Conservation (phyloP, 1,140 invertebrate genomes). For the Papilio helenus region DNA sequence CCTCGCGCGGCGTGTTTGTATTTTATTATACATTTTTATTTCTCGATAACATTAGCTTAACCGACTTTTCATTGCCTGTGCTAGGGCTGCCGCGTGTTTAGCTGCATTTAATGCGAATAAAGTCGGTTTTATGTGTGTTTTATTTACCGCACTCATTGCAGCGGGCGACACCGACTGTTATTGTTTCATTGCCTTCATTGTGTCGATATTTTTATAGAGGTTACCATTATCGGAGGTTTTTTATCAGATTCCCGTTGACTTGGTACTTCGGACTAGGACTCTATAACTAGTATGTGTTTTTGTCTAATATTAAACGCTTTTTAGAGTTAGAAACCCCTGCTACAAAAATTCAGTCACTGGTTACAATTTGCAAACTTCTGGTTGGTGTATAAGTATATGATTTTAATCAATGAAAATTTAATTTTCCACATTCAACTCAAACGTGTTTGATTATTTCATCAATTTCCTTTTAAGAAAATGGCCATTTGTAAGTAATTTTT, state of each 20-base stretch:
- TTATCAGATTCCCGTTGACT: neutral
- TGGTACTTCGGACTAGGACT: neutral
- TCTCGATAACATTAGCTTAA: slow-evolving; percentile 83
- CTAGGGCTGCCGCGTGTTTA: slow-evolving; percentile 69
- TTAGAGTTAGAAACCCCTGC: too few relatives aligned
- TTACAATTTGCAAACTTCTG: too few relatives aligned
- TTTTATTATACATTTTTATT: slow-evolving; percentile 84
- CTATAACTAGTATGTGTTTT: too few relatives aligned
- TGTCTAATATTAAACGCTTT: too few relatives aligned
- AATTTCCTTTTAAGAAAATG: too few relatives aligned
- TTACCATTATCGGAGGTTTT: neutral
- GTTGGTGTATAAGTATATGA: too few relatives aligned
- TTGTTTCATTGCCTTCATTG: slow-evolving; percentile 28
- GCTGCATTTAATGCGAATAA: slow-evolving; percentile 14
- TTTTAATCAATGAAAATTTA: too few relatives aligned
- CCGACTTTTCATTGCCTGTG: slow-evolving; percentile 81
- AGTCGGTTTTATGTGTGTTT: slow-evolving; percentile 43
- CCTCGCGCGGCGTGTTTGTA: slow-evolving; percentile 81
- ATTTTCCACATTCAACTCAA: too few relatives aligned
- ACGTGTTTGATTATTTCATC: too few relatives aligned
- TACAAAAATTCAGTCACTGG: too few relatives aligned
- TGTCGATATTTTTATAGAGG: neutral
- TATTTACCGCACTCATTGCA: slow-evolving; percentile 45
- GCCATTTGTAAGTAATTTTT: too few relatives aligned
- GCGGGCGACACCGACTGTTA: slow-evolving; percentile 10